Base-by-base conservation (phyloP, 2,888 invertebrate species). In the Seira sanloemensis region DNA sequence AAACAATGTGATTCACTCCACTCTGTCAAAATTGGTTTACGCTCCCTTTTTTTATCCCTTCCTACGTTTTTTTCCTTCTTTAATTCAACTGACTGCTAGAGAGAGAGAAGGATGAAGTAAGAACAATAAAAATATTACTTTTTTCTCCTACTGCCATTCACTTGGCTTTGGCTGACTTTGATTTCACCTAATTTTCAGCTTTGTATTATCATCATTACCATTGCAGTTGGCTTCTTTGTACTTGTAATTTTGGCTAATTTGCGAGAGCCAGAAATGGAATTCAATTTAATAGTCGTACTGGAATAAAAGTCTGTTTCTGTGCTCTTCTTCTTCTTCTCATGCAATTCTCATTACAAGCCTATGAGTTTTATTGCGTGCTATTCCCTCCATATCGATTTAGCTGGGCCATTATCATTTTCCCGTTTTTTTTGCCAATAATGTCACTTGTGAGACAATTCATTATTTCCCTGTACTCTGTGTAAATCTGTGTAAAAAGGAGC, bases 1-100 rank as follows among this genome's bases (percentile, higher is more conserved):
- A 89, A 88, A 89, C 88, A 89, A 89, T 88, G 78, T 88, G 87
- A 88, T 88, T 89, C 88, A 89, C 88, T 89, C 86, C 87, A 88
- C 88, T 87, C 88, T 88, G 88, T 88, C 88, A 87, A 87, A 88
- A 88, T 88, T 87, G 78, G 89, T 86, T 86, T 83, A 87, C 86
- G 87, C 87, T 86, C 85, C 85, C 84, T 86, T 87, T 87, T 86
- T 86, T 83, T 83, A 88, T 27, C 58, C 25, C 68, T n/a, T 75
- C 65, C 21, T 75, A 37, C 26, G n/a, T n/a, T n/a, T n/a, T n/a
- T n/a, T n/a, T n/a, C n/a, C n/a, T 16, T 74, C 74, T 54, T 74
- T 62, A 25, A 76, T 76, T 46, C 46, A 58, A 23, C 16, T 66
- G n/a, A 76, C 18, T 69, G 66, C 27, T 68, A 67, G 50, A 58